phyloP scores from a whole-genome alignment of 2,113 vertebrate genomes.

The Pachycephala philippinensis region DNA sequence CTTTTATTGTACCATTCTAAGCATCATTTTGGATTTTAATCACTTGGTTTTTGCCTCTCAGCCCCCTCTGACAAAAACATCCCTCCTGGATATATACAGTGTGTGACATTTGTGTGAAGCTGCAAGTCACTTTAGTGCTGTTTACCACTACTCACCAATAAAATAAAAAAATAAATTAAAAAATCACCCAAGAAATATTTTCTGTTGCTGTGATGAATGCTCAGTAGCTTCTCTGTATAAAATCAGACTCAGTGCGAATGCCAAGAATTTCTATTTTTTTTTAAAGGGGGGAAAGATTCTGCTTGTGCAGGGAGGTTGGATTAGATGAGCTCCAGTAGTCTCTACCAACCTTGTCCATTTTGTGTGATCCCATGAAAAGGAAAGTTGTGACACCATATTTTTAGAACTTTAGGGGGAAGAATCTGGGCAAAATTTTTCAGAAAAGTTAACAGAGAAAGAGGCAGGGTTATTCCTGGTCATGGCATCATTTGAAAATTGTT shows the following conservation, averaged over 20 bases:
- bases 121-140: neutral
- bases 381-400: neutral
- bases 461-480: neutral
- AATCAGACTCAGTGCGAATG: neutral
- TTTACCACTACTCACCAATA: neutral
- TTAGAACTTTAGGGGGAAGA: neutral
- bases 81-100: neutral
- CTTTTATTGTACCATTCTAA: neutral
- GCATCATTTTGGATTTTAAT: neutral
- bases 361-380: neutral
- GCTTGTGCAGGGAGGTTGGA: neutral
- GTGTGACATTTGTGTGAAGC: neutral
- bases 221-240: neutral
- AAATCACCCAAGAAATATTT: neutral
- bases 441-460: neutral
- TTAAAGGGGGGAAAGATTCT: neutral
- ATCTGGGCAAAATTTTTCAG: neutral
- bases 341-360: neutral
- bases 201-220: neutral
- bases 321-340: neutral
- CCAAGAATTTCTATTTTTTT: neutral
- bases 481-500: neutral
- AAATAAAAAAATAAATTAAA: neutral
- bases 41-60: neutral
- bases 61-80: neutral